Evolutionary conservation across 1,140 invertebrate species (phyloP), one percentile per base, ranked within the genome.

Genomic region (Macrotrachela quadricornifera): DNA sequence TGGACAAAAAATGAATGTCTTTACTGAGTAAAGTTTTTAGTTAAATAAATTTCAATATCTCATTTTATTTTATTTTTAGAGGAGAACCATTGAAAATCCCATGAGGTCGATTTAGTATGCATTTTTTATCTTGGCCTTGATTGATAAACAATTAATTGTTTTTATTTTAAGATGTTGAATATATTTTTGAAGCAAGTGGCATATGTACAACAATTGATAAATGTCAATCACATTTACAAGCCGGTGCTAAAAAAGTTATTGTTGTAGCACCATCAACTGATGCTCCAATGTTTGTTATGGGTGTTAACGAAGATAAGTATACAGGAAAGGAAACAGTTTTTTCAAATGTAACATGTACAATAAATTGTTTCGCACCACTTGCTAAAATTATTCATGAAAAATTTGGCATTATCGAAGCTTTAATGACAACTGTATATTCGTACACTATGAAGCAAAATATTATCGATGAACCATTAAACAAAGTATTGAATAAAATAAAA

Each of bases 341-440:
- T 15, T 90, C 85, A 56, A 96, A 95, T 64, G 91, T 91, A 47
- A 94, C 87, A 11, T 99, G 92, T 76, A 97, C 92, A 44, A 99
- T 92, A 64, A 99, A 99, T 73, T 99, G 92, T 66, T 75, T 99
- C 55, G 94, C 94, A 60, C 94, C 94, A 38, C 73, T 99, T 18
- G 90, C 86, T 57, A 99, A 99, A 67, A 87, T 99, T 47, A 80
- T 96, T 61, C 71, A 81, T 59, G 87, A 95, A 63, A 86, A 92
- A 62, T 96, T 92, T 65, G 82, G 82, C 63, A 94, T 96, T 64
- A 74, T 84, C 56, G 86, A 95, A 66, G 90, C 87, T 65, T 73
- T 99, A 21, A 99, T 97, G 92, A 97, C 92, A 45, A 97, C 94
- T 48, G 83, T 97, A 4, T 94, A 99, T 68, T 87, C 92, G 13